Evolutionary conservation across 2,888 invertebrate genomes (phyloP), one percentile per base, ranked within the genome.

Genomic region (Rhodophaea formosa): DNA sequence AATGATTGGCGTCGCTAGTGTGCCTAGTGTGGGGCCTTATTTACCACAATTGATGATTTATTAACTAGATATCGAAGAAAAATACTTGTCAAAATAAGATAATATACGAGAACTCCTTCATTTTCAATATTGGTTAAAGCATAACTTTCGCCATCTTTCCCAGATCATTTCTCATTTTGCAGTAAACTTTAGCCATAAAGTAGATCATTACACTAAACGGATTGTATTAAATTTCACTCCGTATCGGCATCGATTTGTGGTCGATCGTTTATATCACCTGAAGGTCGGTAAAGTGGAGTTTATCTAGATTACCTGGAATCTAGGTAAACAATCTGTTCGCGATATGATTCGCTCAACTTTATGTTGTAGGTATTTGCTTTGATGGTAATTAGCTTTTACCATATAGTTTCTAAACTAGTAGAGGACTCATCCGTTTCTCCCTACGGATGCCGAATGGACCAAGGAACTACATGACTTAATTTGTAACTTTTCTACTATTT

Each of bases 201-300:
- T 35, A 35, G 35, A 51, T 42, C 30, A 44, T 53, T 44, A 53
- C 14, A 15, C 29, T 43, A 53, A 53, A 53, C 29, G 30, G 43
- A 30, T 30, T 44, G 44, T 30, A 44, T 44, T 30, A 53, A 53
- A 44, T 44, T 30, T 53, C 51, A 35, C 51, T 51, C 16, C 44
- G 14, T 44, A 44, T 30, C 30, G 53, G 30, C 17, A 44, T 44
- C 44, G 30, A 53, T 44, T 53, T 53, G 43, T 53, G 53, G 30
- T 17, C 17, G 51, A 16, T 35, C 35, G 16, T 51, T 51, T 39
- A 51, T 35, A 51, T 51, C 35, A 35, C 35, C 35, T 16, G 16
- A 51, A 51, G 32, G 46, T 46, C 46, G 23, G 23, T 17, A 46
- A 46, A 23, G 39, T 39, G n/a, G 39, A 46, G 12, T 23, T 3